Evolutionary conservation across 1,140 invertebrate species (phyloP).

Genomic region (Leptopilina clavipes): DNA sequence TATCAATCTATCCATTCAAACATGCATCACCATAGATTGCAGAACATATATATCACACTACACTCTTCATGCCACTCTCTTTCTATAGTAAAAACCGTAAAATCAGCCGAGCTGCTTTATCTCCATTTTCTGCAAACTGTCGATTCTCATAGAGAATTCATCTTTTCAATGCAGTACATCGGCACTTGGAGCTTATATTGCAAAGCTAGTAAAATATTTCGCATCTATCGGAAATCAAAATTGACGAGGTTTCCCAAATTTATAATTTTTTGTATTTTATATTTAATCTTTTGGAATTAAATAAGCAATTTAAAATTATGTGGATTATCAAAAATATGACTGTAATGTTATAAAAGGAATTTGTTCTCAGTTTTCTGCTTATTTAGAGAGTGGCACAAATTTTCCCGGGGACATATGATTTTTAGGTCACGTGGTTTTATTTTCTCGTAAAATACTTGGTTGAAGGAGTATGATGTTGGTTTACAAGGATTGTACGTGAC

Average conservation of each 20-base stretch:
- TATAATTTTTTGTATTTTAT: too few species aligned
- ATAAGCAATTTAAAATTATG: too few species aligned
- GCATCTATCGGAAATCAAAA: background rate
- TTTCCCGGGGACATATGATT: too few species aligned
- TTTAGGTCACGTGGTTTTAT: too few species aligned
- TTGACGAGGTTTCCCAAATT: constrained; percentile 30
- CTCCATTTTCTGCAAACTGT: background rate
- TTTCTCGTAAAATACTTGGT: too few species aligned
- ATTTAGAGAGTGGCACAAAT: too few species aligned
- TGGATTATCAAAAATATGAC: too few species aligned
- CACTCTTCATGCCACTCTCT: constrained; percentile 48
- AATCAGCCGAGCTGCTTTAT: background rate
- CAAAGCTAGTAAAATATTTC: background rate
- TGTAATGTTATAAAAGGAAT: too few species aligned
- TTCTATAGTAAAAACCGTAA: background rate
- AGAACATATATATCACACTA: constrained; percentile 39
- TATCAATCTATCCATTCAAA: constrained; percentile 34
- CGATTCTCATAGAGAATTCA: background rate
- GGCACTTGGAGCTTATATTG: background rate
- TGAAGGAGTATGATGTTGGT: too few species aligned
- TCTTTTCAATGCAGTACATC: background rate
- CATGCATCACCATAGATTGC: constrained; percentile 43
- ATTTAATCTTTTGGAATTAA: too few species aligned
- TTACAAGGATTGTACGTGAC: too few species aligned
- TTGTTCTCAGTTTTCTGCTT: too few species aligned